phyloP scores from a whole-genome alignment of 2,797 vertebrate genomes.

The Aphelocoma californica region DNA sequence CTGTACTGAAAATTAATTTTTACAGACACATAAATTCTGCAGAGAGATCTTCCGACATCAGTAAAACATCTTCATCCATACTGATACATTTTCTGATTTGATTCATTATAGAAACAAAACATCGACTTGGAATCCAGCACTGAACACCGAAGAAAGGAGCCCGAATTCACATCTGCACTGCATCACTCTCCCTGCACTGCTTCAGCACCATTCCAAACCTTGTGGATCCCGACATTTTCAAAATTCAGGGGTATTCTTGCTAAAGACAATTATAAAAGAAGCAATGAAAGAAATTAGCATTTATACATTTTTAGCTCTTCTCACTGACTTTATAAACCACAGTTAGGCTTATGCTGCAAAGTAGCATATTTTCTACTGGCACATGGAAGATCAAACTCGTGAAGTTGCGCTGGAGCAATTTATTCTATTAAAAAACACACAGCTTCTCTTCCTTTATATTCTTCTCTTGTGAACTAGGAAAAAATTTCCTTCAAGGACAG shows the following conservation, averaged over 20 bases:
- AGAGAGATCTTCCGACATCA: constrained; percentile 11
- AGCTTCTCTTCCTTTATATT: neutral
- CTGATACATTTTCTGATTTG: constrained; percentile 42
- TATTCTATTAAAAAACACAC: constrained; percentile 23
- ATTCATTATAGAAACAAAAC: constrained; percentile 39
- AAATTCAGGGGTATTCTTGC: constrained; percentile 18
- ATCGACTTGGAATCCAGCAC: neutral
- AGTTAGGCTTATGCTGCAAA: neutral
- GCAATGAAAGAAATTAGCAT: constrained; percentile 46
- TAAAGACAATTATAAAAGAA: constrained; percentile 47
- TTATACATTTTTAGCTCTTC: constrained; percentile 52
- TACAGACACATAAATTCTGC: neutral
- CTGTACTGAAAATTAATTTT: constrained; percentile 34
- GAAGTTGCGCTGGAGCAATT: constrained; percentile 29
- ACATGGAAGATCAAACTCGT: neutral
- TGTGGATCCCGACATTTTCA: neutral
- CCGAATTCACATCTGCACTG: constrained; percentile 44
- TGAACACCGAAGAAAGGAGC: neutral
- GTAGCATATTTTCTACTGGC: constrained; percentile 14
- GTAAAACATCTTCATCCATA: constrained; percentile 40
- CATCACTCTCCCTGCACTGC: neutral
- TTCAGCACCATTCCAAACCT: neutral
- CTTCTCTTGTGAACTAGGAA: neutral
- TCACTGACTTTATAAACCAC: constrained; percentile 39
- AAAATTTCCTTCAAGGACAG: constrained; percentile 40